Evolutionary conservation across 2,888 invertebrate species (phyloP), one percentile per base, ranked within the genome.

Genomic region (Trichopoda pennipes): DNA sequence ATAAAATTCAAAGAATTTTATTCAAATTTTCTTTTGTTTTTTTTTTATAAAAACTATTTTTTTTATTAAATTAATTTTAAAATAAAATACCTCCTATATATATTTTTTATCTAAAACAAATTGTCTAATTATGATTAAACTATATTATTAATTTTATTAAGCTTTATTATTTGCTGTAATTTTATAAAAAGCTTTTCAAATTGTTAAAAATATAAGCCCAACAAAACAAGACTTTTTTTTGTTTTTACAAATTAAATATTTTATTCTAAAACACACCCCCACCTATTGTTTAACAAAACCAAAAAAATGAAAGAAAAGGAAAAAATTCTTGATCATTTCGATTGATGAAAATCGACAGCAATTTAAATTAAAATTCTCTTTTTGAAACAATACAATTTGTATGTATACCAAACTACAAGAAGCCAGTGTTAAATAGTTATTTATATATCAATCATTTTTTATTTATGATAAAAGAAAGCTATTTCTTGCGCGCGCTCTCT

Each of bases 1-100:
- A 75, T 66, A 60, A 72, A 77, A 68, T 77, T 68, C 73, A 49
- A 53, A 74, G 73, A 77, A 77, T 73, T 77, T 72, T 64, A 69
- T 70, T 58, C n/a, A 9, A 38, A 38, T 2, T 38, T 32, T 49
- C 21, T 4, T 47, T 19, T n/a, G n/a, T n/a, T n/a, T 49, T 49
- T 60, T 64, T 51, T 51, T 42, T 32, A 32, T 44, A 9, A 44
- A 44, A 12, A n/a, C 42, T 8, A 49, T 60, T 68, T 32, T 53
- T 49, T 58, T 56, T 19, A 76, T 4, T 56, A 63, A 28, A 47
- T 49, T 32, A 44, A 32, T 53, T 60, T 60, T 72, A 49, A 49
- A 72, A 38, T 16, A 21, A 49, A 17, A 44, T 7, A 58, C 19
- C 21, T 35, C 2, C 0, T 10, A 42, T 44, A 23, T 47, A 64